These are phyloP conservation scores for Lycophotia porphyrea DNA, from an alignment of 2,888 invertebrate genomes.

Conservation along the genomic window DNA sequence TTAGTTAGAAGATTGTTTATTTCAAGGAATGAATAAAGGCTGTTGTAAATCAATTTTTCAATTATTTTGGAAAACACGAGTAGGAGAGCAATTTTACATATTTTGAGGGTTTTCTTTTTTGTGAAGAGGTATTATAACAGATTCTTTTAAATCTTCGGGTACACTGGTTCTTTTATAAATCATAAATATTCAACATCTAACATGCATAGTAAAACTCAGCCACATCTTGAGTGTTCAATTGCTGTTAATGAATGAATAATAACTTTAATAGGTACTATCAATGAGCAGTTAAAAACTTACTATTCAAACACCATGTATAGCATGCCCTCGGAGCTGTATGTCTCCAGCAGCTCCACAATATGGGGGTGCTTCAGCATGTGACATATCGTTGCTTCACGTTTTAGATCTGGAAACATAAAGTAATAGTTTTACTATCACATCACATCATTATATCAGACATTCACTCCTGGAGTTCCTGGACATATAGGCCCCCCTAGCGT, in stretches of 20 bases:
- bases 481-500: too few species aligned
- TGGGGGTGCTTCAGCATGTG: slow-evolving; percentile 99
- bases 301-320: slow-evolving; percentile 99
- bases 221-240: not conserved
- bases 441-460: not conserved
- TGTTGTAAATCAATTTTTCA: too few species aligned
- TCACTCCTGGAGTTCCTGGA: not conserved
- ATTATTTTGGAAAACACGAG: too few species aligned
- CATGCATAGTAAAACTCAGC: not conserved
- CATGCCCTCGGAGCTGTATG: slow-evolving; percentile 99
- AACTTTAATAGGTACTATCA: not conserved
- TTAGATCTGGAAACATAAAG: slow-evolving; percentile 95
- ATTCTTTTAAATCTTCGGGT: not conserved
- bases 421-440: not conserved
- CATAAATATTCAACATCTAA: not conserved
- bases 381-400: slow-evolving; percentile 99
- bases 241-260: not conserved
- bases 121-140: too few species aligned
- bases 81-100: not conserved
- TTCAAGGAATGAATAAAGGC: too few species aligned
- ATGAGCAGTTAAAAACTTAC: slow-evolving; percentile 91
- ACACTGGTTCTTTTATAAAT: not conserved
- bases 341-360: slow-evolving; percentile 99
- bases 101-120: not conserved
- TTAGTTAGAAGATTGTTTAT: too few species aligned